Base-by-base conservation (phyloP, 2,888 invertebrate genomes). In the Ametastegia equiseti region DNA sequence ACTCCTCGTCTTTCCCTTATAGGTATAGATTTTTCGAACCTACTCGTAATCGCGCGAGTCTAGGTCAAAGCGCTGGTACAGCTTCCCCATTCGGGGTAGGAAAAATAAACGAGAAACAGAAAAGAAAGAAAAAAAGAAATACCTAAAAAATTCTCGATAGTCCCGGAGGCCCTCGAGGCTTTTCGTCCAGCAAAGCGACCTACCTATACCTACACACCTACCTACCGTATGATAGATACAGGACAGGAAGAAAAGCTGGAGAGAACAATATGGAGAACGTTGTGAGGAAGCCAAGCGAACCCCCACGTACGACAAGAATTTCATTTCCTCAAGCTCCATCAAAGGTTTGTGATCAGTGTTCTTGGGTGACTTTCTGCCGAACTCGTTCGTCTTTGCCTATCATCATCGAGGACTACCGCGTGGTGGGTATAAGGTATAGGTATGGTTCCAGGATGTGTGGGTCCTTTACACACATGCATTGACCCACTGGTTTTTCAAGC, bases 261-360 rank as follows among this genome's bases (percentile, higher is more conserved):
- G 27, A 60, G 60, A 60, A 60, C 60, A 78, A 78, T 78, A 78
- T 60, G 78, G 42, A 60, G 78, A 78, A 78, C 60, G 78, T 63
- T 63, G 78, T 27, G 42, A 57, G 42, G 78, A 78, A 78, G 63
- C 60, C 78, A 63, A 78, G 78, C 75, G 75, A 13, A 42, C n/a
- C 39, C 63, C 78, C 39, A 45, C 85, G 84, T 85, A 84, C 80
- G 85, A 85, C 84, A 85, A 85, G 87, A 88, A 88, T 88, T 88
- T 88, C 87, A 88, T 88, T 88, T 88, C 87, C 88, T 85, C 87
- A 86, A 87, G 84, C 86, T 85, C 83, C 86, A 47, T 60, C 75
- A 75, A 75, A 75, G 75, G 75, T 4, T 54, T 75, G 39, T 67
- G 65, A 67, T 67, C 75, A 15, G 36, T 36, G 75, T 75, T 75